Conservation (phyloP, 2,888 invertebrate genomes). For the Pseudanteris insignis region DNA sequence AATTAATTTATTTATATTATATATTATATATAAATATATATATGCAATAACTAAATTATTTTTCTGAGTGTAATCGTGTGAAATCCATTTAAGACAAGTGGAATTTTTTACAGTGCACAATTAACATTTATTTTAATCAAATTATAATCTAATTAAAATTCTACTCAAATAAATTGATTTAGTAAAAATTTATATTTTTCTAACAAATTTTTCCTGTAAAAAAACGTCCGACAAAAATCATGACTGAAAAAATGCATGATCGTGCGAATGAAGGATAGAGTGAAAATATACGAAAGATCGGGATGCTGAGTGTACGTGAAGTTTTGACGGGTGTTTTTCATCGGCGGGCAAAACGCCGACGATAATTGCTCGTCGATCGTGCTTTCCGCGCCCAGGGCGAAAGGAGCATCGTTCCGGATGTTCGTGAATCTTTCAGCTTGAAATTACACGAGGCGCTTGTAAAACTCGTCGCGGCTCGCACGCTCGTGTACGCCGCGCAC, state of each 20-base stretch:
- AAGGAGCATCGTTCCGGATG: constrained; percentile 55
- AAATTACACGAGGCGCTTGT: constrained; percentile 54
- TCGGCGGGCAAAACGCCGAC: constrained; percentile 10
- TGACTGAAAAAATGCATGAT: not conserved
- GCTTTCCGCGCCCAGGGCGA: constrained; percentile 38
- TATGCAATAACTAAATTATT: too few relatives aligned
- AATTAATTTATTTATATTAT: too few relatives aligned
- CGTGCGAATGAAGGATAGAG: too few relatives aligned
- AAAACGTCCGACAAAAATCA: constrained; percentile 4
- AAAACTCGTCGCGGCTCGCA: constrained; percentile 45
- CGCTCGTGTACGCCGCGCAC: constrained; percentile 38
- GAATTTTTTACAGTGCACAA: too few relatives aligned
- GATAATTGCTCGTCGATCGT: constrained; percentile 35
- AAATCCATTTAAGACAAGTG: too few relatives aligned
- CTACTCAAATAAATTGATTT: too few relatives aligned
- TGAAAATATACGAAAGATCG: too few relatives aligned
- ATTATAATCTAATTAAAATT: too few relatives aligned
- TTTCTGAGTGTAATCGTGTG: too few relatives aligned
- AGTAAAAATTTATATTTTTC: too few relatives aligned
- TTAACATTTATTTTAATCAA: too few relatives aligned
- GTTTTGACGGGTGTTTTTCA: constrained; percentile 21
- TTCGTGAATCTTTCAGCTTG: constrained; percentile 53
- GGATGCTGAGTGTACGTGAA: not conserved
- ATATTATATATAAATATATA: too few relatives aligned
- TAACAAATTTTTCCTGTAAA: not conserved